Percentiles rank a stretch among this genome's conserved stretches.
phyloP scores from a whole-genome alignment of 2,113 vertebrate genomes.

The Hippocampus zosterae region DNA sequence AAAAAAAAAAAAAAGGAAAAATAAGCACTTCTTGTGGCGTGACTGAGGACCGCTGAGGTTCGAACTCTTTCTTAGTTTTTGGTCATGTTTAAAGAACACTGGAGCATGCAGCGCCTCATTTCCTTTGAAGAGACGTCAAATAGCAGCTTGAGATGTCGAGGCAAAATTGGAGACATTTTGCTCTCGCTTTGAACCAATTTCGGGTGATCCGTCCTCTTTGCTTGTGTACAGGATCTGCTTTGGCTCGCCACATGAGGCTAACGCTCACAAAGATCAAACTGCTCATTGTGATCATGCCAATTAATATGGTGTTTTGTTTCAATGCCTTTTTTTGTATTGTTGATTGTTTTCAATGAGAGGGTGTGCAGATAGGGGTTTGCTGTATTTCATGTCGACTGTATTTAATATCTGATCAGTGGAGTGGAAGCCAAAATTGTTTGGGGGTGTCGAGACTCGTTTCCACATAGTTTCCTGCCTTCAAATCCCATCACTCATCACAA shows the following conservation, averaged over 20 bases:
- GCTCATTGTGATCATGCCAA: slow-evolving; percentile 11
- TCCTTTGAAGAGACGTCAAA: slow-evolving; percentile 19
- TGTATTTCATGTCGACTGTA: background rate
- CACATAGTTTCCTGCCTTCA: background rate
- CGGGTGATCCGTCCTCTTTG: background rate
- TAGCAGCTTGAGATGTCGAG: slow-evolving; percentile 9
- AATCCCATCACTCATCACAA: background rate
- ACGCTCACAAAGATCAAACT: slow-evolving; percentile 1
- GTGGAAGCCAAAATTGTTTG: background rate
- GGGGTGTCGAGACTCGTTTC: background rate
- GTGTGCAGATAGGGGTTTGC: background rate
- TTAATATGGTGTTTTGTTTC: slow-evolving; percentile 10
- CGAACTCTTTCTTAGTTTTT: background rate
- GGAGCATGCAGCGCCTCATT: slow-evolving; percentile 30
- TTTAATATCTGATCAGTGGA: background rate
- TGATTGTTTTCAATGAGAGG: slow-evolving; percentile 1
- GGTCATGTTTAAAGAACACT: slow-evolving; percentile 21
- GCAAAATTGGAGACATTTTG: slow-evolving; percentile 13
- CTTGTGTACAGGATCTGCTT: background rate
- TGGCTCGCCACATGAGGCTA: background rate
- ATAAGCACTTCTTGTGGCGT: slow-evolving; percentile 21
- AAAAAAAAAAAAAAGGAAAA: slow-evolving; percentile 14
- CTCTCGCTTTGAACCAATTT: slow-evolving; percentile 17
- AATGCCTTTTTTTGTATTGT: slow-evolving; percentile 38
- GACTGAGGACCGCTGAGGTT: slow-evolving; percentile 32